These are phyloP conservation scores for Acipenser ruthenus DNA, from an alignment of 2,797 vertebrate species.

Conservation along the genomic window DNA sequence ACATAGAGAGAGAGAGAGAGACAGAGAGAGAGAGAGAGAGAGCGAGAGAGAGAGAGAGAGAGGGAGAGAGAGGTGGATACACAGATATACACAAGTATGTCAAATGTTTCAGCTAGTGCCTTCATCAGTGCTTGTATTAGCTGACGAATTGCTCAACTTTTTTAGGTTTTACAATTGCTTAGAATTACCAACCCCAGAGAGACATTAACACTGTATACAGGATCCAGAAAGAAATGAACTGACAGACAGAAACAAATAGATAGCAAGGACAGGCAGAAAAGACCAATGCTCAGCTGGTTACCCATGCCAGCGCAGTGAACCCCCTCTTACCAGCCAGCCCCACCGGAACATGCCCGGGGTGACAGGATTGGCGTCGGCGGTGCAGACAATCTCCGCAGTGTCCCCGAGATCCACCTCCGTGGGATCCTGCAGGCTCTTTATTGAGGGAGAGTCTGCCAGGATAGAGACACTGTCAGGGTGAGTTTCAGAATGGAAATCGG, in stretches of 20 bases:
- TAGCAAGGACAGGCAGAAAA: not conserved
- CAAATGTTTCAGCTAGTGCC: too few species aligned
- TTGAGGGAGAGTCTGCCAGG: conserved; percentile 63
- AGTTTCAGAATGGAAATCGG: not conserved
- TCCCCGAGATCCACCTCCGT: conserved; percentile 67
- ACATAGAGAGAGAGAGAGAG: conserved; percentile 16
- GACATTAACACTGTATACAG: too few species aligned
- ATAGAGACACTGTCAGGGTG: not conserved
- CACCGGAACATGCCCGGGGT: conserved; percentile 67
- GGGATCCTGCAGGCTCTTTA: conserved; percentile 58
- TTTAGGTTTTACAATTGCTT: too few species aligned
- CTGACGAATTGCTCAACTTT: too few species aligned
- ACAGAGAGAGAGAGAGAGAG: conserved; percentile 10
- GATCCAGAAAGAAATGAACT: not conserved
- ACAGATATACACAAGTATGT: too few species aligned
- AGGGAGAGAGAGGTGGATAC: too few species aligned
- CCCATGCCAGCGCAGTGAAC: not conserved
- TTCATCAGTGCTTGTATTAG: too few species aligned
- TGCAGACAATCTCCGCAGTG: conserved; percentile 71
- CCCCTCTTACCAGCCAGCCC: conserved; percentile 67
- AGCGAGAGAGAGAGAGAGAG: too few species aligned
- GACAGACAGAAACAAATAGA: too few species aligned
- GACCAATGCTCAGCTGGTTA: not conserved
- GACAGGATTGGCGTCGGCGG: conserved; percentile 72
- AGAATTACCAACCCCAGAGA: too few species aligned